These are phyloP conservation scores for Petrocephalus zakoni DNA, from an alignment of 2,113 vertebrate species.

Conservation along the genomic window DNA sequence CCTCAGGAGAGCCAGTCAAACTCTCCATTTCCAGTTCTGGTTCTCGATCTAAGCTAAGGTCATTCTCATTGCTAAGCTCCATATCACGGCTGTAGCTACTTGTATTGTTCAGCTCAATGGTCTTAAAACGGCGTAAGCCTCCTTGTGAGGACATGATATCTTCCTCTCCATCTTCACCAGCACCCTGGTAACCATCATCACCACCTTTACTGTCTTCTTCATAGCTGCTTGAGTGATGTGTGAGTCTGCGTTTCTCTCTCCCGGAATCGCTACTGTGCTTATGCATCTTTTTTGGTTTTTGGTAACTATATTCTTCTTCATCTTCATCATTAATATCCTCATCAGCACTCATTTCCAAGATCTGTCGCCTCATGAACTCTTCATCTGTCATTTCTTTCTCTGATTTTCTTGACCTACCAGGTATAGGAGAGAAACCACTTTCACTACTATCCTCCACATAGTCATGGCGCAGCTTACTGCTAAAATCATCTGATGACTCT, in stretches of 20 bases:
- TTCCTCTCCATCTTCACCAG: slow-evolving; percentile 55
- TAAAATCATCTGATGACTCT: slow-evolving; percentile 88
- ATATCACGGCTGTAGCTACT: slow-evolving; percentile 79
- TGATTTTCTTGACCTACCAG: slow-evolving; percentile 66
- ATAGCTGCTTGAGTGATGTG: slow-evolving; percentile 74
- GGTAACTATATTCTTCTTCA: slow-evolving; percentile 54
- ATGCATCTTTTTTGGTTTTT: slow-evolving; percentile 64
- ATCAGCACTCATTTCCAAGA: slow-evolving; percentile 96
- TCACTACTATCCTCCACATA: slow-evolving; percentile 95
- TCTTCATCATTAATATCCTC: slow-evolving; percentile 88
- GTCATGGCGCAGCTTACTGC: slow-evolving; percentile 90
- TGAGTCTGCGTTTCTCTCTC: slow-evolving; percentile 78
- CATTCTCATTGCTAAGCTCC: slow-evolving; percentile 76
- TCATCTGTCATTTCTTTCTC: slow-evolving; percentile 78
- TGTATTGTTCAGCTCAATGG: slow-evolving; percentile 92
- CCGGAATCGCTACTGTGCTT: slow-evolving; percentile 70
- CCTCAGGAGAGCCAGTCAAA: slow-evolving; percentile 90
- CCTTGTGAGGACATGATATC: slow-evolving; percentile 73
- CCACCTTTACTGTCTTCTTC: slow-evolving; percentile 75
- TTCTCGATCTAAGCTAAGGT: slow-evolving; percentile 73
- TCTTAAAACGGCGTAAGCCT: slow-evolving; percentile 90
- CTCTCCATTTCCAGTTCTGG: slow-evolving; percentile 98
- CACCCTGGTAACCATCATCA: slow-evolving; percentile 53
- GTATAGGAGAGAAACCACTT: slow-evolving; percentile 82
- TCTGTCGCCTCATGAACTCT: slow-evolving; percentile 93